Percentiles rank a stretch among this genome's conserved stretches.
Evolutionary conservation across 2,113 vertebrate genomes (phyloP).

Genomic region (Myxocyprinus asiaticus): DNA sequence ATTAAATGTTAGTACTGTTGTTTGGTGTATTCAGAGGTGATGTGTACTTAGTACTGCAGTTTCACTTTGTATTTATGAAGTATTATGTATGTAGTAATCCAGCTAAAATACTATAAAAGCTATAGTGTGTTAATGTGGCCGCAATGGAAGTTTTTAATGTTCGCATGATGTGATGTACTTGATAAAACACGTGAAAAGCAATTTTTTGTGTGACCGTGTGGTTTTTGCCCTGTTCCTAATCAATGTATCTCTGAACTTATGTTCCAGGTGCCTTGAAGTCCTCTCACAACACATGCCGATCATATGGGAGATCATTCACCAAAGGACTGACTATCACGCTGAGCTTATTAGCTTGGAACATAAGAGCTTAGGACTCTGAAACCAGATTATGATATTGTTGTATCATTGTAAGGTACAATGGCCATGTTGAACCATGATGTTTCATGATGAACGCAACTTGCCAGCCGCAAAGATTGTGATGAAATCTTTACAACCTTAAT

Average conservation of each 20-base stretch:
- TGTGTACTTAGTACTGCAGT: conserved; percentile 20
- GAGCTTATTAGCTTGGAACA: conserved; percentile 53
- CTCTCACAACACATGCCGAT: conserved; percentile 75
- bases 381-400: conserved; percentile 40
- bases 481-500: conserved; percentile 44
- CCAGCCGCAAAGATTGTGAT: conserved; percentile 11
- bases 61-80: background rate
- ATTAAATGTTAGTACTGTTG: conserved; percentile 21
- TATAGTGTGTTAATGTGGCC: background rate
- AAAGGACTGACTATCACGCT: conserved; percentile 58
- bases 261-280: conserved; percentile 77
- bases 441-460: background rate
- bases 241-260: conserved; percentile 48
- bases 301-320: conserved; percentile 61
- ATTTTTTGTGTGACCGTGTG: conserved; percentile 42
- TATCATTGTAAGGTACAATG: conserved; percentile 27
- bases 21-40: background rate
- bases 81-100: background rate
- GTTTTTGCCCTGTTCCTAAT: conserved; percentile 37
- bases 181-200: conserved; percentile 44
- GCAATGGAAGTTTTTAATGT: conserved; percentile 7
- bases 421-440: conserved; percentile 3
- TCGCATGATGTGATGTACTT: conserved; percentile 30
- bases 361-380: conserved; percentile 51
- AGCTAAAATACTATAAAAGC: background rate